Evolutionary conservation across 2,113 vertebrate genomes (phyloP).

Genomic region (Cyanocitta stelleri): DNA sequence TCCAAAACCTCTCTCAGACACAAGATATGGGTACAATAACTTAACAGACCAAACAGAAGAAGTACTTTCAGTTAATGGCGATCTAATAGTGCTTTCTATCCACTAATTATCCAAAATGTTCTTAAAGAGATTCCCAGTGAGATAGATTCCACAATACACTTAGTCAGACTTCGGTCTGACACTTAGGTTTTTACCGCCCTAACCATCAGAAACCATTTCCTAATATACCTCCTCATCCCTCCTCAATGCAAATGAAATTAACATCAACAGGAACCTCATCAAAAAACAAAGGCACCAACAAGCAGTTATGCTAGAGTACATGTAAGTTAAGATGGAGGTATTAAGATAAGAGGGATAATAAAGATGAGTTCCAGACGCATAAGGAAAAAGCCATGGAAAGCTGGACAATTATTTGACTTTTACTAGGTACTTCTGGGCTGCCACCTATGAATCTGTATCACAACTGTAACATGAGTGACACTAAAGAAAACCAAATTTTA

Average conservation of each 20-base stretch:
- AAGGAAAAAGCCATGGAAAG: neutral
- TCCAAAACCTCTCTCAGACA: neutral
- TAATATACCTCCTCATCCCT: accelerated
- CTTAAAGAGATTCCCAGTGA: neutral
- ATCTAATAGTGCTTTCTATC: neutral
- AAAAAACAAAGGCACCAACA: neutral
- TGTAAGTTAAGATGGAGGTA: neutral
- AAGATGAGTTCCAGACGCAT: neutral
- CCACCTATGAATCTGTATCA: neutral
- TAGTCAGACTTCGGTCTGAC: neutral
- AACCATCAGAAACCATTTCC: neutral
- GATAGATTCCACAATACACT: neutral
- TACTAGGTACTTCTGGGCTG: neutral
- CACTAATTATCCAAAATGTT: neutral
- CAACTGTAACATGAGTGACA: neutral
- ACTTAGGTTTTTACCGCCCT: neutral
- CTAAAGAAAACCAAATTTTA: neutral
- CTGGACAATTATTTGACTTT: neutral
- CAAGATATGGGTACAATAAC: neutral
- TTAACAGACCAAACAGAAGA: neutral
- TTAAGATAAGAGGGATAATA: neutral
- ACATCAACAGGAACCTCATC: neutral
- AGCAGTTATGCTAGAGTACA: neutral
- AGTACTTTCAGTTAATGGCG: neutral
- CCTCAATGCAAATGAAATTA: neutral